Evolutionary conservation across 2,113 vertebrate genomes (phyloP).

Genomic region (Pipa parva): DNA sequence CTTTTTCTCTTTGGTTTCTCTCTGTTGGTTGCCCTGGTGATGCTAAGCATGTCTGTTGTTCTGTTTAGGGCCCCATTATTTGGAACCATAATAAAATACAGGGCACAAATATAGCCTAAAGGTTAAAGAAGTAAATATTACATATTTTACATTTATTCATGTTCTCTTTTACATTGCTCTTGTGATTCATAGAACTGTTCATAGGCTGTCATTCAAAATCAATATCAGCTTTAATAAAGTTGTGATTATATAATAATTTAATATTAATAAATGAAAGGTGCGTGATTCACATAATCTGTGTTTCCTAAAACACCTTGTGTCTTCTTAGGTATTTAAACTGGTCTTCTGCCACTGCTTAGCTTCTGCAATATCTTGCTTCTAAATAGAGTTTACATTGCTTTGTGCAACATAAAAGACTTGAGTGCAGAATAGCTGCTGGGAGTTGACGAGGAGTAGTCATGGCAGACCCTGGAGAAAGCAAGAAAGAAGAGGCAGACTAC

Average conservation of each 20-base stretch:
- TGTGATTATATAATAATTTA: too few relatives aligned
- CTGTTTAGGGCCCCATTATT: slow-evolving; percentile 12
- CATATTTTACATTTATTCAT: not conserved
- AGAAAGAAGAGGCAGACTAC: slow-evolving; percentile 92
- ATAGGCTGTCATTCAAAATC: not conserved
- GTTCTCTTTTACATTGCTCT: not conserved
- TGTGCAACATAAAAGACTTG: slow-evolving; percentile 17
- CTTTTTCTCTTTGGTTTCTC: slow-evolving; percentile 8
- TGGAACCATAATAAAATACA: slow-evolving; percentile 16
- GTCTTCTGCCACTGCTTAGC: not conserved
- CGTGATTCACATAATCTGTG: not conserved
- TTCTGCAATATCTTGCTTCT: slow-evolving; percentile 2
- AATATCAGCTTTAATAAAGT: too few relatives aligned
- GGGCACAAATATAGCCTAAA: not conserved
- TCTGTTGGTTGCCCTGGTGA: slow-evolving; percentile 23
- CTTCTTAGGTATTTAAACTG: slow-evolving; percentile 9
- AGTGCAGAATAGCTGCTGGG: not conserved
- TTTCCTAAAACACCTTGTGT: not conserved
- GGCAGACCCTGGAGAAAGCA: slow-evolving; percentile 82
- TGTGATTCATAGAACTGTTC: too few relatives aligned
- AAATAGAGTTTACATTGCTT: not conserved
- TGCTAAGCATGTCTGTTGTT: not conserved
- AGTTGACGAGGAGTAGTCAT: slow-evolving; percentile 60
- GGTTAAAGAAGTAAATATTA: not conserved
- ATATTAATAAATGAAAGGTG: not conserved